Conservation (phyloP, 2,888 invertebrate species). For the Spicauda simplicius region DNA sequence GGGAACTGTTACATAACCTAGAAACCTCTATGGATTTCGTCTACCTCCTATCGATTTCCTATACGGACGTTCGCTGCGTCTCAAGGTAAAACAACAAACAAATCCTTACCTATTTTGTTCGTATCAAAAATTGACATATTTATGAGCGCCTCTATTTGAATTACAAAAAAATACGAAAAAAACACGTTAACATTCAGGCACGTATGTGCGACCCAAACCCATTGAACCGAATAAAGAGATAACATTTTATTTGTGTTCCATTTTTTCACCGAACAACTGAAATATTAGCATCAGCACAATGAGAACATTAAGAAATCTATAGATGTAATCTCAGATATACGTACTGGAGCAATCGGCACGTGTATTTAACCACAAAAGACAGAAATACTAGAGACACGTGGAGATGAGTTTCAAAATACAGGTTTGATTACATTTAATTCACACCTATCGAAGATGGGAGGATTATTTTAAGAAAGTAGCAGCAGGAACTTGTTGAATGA, state of each 20-base stretch:
- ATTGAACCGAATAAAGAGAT: neutral
- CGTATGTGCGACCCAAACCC: neutral
- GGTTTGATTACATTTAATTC: no score
- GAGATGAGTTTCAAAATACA: neutral
- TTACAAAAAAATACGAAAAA: neutral
- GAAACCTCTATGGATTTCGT: neutral
- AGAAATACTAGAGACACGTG: neutral
- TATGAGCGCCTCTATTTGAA: slow-evolving; percentile 1
- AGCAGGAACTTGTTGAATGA: no score
- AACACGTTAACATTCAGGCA: neutral
- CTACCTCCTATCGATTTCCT: no score
- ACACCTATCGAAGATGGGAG: no score
- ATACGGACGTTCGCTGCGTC: no score
- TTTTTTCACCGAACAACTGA: neutral
- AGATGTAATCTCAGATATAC: neutral
- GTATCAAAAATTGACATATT: slow-evolving; percentile 1
- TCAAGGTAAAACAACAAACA: no score
- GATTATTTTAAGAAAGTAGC: no score
- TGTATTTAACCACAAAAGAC: neutral
- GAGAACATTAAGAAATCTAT: neutral
- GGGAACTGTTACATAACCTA: no score
- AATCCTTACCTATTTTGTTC: no score
- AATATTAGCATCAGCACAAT: neutral
- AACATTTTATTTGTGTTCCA: neutral
- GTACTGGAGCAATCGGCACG: neutral